These are phyloP conservation scores for Rhyzopertha dominica DNA, from an alignment of 1,140 invertebrate species.

Conservation along the genomic window DNA sequence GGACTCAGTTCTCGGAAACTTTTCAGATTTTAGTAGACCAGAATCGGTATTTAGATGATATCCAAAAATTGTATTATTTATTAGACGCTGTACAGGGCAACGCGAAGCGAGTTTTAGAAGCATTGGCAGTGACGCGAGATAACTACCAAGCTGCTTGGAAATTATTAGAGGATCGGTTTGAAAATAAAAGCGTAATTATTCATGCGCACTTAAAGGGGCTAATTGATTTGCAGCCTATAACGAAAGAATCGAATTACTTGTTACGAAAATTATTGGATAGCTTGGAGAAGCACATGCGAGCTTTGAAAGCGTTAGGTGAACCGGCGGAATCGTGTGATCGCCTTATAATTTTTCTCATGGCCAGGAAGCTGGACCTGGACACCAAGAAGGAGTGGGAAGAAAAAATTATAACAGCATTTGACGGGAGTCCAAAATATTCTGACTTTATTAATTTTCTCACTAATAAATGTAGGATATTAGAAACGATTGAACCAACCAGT, in stretches of 20 bases:
- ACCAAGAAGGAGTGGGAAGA: constrained; percentile 27
- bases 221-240: constrained; percentile 16
- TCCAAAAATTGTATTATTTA: constrained; percentile 12
- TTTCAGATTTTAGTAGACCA: constrained; percentile 8
- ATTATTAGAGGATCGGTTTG: constrained; percentile 4
- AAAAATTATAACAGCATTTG: no score
- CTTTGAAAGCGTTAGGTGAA: constrained; percentile 21
- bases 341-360: constrained; percentile 19
- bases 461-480: no score
- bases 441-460: no score
- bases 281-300: constrained; percentile 16
- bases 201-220: not conserved
- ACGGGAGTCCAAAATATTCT: no score
- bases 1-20: constrained; percentile 6
- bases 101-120: constrained; percentile 2
- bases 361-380: constrained; percentile 16
- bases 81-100: constrained; percentile 1
- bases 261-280: constrained; percentile 18
- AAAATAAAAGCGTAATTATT: constrained; percentile 3
- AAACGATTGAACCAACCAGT: no score
- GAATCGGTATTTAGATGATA: constrained; percentile 1
- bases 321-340: constrained; percentile 22
- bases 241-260: constrained; percentile 14
- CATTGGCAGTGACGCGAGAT: constrained; percentile 3
- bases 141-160: constrained; percentile 12